These are phyloP conservation scores for Pogoniulus pusillus DNA, from an alignment of 2,797 vertebrate genomes.

Conservation along the genomic window DNA sequence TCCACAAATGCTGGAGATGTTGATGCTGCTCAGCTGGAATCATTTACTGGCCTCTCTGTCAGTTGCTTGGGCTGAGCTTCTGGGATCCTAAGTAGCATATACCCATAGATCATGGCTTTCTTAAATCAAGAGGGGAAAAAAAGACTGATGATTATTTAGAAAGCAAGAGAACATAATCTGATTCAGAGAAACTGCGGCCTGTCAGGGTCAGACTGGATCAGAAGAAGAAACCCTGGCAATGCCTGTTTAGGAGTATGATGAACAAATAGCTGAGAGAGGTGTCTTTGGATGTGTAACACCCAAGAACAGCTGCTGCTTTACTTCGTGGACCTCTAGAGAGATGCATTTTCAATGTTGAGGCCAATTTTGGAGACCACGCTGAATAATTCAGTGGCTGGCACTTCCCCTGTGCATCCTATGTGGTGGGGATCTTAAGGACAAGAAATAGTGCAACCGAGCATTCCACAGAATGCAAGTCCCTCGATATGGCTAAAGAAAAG, in stretches of 20 bases:
- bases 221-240: background rate
- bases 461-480: background rate
- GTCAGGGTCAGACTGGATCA: background rate
- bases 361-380: background rate
- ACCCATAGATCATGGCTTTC: background rate
- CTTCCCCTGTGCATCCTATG: background rate
- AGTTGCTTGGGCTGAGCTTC: background rate
- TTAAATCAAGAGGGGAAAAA: background rate
- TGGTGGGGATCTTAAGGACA: background rate
- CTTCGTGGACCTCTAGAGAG: background rate
- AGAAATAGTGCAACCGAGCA: background rate
- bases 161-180: background rate
- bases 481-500: background rate
- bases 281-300: background rate
- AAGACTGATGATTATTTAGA: background rate
- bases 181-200: background rate
- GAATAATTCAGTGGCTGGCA: background rate
- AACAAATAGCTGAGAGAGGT: background rate
- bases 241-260: background rate
- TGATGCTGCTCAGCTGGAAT: background rate
- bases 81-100: background rate
- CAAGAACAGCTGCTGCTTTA: background rate
- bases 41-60: background rate
- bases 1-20: background rate
- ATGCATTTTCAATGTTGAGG: background rate